A percentile compares a stretch with the other conserved stretches of the same genome.
Conservation (phyloP, 2,113 vertebrate genomes). For the Chloebia gouldiae region DNA sequence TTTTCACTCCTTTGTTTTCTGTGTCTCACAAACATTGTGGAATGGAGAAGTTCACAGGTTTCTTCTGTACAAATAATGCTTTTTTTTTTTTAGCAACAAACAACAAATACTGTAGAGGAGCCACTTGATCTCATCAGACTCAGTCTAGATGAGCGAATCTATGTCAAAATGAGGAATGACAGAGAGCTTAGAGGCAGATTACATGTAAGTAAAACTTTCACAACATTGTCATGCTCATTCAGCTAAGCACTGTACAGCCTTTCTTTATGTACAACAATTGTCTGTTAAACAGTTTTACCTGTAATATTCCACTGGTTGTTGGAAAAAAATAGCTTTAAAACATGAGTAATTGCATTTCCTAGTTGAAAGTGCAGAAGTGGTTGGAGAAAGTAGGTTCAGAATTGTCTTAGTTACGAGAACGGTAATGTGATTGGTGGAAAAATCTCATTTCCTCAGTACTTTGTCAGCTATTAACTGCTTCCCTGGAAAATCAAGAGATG, state of each 20-base stretch:
- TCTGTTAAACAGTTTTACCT: background rate
- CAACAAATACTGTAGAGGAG: slow-evolving; percentile 95
- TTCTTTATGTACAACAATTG: background rate
- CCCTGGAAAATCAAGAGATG: background rate
- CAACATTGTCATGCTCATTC: rapidly evolving
- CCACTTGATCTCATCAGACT: slow-evolving; percentile 95
- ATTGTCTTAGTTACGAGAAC: background rate
- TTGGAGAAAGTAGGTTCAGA: background rate
- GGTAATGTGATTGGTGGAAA: background rate
- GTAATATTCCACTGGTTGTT: background rate
- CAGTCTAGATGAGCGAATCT: slow-evolving; percentile 95
- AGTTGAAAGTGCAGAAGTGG: background rate
- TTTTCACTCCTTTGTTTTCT: background rate
- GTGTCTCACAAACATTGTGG: background rate
- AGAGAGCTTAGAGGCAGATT: slow-evolving; percentile 92
- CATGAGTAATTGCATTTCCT: background rate
- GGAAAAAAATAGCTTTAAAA: background rate
- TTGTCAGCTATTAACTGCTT: background rate
- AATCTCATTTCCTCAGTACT: background rate
- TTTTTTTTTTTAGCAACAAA: slow-evolving; percentile 79
- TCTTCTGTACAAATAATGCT: background rate
- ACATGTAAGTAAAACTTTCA: slow-evolving; percentile 79
- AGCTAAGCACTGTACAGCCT: background rate
- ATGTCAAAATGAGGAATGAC: slow-evolving; percentile 99
- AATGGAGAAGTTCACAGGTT: background rate